A percentile compares a stretch with the other conserved stretches of the same genome.
phyloP scores from a whole-genome alignment of 2,888 invertebrate genomes.

The Thalpophila matura region DNA sequence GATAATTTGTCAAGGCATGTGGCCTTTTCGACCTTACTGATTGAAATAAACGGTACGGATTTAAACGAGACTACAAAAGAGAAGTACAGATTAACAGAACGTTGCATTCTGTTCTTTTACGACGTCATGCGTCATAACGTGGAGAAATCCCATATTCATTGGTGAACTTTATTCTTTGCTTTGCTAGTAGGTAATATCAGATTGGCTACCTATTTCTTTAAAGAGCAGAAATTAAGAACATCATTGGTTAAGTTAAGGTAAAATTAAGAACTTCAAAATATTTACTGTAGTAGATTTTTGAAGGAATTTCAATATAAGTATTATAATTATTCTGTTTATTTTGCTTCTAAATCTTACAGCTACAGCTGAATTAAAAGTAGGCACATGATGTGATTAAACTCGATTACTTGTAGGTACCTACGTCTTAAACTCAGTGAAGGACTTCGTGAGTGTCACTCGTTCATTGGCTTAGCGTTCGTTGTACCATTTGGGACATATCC shows the following conservation, averaged over 20 bases:
- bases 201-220: no score
- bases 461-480: constrained; percentile 38
- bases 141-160: constrained; percentile 1
- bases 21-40: not conserved
- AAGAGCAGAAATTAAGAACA: no score
- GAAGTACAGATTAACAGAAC: not conserved
- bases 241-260: no score
- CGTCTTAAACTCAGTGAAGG: constrained; percentile 16
- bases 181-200: no score
- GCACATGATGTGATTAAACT: constrained; percentile 26
- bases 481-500: not conserved
- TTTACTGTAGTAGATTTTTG: no score
- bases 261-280: no score
- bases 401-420: not conserved
- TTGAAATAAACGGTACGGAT: not conserved
- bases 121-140: not conserved
- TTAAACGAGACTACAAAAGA: constrained; percentile 4
- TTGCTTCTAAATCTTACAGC: not conserved
- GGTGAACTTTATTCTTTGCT: not conserved
- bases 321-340: no score
- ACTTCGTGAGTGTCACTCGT: constrained; percentile 26
- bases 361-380: not conserved
- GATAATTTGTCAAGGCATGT: constrained; percentile 18
- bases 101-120: not conserved
- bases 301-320: no score